These are phyloP conservation scores for Sebastes cheni DNA, from an alignment of 2,797 vertebrate genomes.

Conservation along the genomic window DNA sequence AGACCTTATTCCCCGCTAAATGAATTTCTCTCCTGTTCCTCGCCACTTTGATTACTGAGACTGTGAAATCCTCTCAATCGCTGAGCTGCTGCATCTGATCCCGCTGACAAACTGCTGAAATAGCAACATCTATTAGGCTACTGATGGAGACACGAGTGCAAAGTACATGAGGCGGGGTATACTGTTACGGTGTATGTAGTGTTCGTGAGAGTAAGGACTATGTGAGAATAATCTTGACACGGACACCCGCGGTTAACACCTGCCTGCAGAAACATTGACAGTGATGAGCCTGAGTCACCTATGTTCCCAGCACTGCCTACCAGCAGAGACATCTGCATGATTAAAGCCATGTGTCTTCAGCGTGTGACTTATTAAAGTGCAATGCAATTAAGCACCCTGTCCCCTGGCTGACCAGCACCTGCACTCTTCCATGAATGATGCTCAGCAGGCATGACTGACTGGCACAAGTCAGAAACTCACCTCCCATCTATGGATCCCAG, in stretches of 20 bases:
- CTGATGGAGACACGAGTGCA: conserved; percentile 24
- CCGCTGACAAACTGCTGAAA: conserved; percentile 60
- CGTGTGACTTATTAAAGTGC: conserved; percentile 80
- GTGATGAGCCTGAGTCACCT: conserved; percentile 48
- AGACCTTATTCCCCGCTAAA: conserved; percentile 49
- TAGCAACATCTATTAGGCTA: conserved; percentile 45
- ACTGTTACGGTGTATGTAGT: not conserved
- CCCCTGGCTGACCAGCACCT: conserved; percentile 70
- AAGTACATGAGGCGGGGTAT: conserved; percentile 1
- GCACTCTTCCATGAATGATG: conserved; percentile 64
- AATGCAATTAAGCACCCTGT: conserved; percentile 75
- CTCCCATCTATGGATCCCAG: conserved; percentile 46
- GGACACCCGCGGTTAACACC: conserved; percentile 30
- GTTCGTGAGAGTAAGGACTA: conserved; percentile 15
- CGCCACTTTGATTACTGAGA: conserved; percentile 57
- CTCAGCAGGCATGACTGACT: conserved; percentile 58
- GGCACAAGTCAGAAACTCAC: conserved; percentile 45
- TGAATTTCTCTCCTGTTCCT: conserved; percentile 53
- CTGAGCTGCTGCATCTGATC: conserved; percentile 39
- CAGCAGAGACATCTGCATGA: conserved; percentile 67
- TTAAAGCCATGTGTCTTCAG: conserved; percentile 68
- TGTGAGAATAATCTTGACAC: conserved; percentile 23
- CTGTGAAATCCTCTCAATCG: conserved; percentile 26
- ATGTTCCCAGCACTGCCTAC: conserved; percentile 51
- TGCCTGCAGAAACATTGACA: conserved; percentile 44